These are phyloP conservation scores for Cyphomyrmex costatus DNA, from an alignment of 1,140 invertebrate genomes.

Conservation along the genomic window DNA sequence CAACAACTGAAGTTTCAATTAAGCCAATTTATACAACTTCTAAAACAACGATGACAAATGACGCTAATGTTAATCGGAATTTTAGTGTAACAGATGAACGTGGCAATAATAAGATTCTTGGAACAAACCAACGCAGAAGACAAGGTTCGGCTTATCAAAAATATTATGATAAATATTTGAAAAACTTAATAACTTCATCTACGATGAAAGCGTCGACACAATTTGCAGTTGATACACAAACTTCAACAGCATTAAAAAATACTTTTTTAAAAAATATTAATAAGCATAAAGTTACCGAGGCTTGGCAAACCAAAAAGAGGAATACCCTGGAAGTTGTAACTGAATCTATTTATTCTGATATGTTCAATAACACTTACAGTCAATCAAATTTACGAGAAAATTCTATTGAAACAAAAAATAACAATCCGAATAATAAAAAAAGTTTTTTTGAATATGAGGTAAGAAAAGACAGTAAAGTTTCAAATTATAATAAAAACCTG, in stretches of 20 bases:
- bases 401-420: background rate
- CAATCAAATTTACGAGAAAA: background rate
- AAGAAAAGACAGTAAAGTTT: background rate
- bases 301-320: background rate
- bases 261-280: background rate
- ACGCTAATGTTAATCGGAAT: background rate
- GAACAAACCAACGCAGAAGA: background rate
- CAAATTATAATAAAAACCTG: slow-evolving; percentile 22
- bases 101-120: background rate
- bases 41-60: background rate
- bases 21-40: slow-evolving; percentile 3
- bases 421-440: background rate
- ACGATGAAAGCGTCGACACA: background rate
- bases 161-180: slow-evolving; percentile 15
- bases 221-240: background rate
- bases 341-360: background rate
- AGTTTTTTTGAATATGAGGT: background rate
- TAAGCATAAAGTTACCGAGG: background rate
- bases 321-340: no score
- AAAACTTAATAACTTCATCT: background rate
- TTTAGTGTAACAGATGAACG: background rate
- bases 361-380: background rate
- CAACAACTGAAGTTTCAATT: background rate
- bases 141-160: background rate
- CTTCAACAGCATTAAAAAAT: background rate